Conservation (phyloP, 2,888 invertebrate genomes). For the Aelia acuminata region DNA sequence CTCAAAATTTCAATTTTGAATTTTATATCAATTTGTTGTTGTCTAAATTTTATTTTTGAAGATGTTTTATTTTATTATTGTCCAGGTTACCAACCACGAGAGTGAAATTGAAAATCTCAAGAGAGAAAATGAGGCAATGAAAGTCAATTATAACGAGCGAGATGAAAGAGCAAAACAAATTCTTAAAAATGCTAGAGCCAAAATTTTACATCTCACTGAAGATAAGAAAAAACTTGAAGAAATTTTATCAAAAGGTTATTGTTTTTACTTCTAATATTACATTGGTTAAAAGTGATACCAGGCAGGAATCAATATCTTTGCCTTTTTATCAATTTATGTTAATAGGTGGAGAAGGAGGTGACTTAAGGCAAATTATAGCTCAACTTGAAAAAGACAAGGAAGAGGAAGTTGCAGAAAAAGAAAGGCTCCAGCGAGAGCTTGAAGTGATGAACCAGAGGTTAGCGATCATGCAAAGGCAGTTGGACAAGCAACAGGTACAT, state of each 20-base stretch:
- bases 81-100: constrained; percentile 69
- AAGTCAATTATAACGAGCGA: constrained; percentile 74
- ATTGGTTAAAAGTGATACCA: background rate
- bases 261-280: background rate
- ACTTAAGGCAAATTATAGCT: constrained; percentile 66
- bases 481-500: constrained; percentile 73
- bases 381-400: constrained; percentile 82
- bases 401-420: constrained; percentile 75
- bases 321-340: background rate
- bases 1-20: background rate
- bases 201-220: constrained; percentile 81
- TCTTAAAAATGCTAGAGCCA: constrained; percentile 81
- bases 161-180: constrained; percentile 79
- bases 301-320: background rate
- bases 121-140: constrained; percentile 76
- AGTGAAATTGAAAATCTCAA: constrained; percentile 78
- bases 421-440: constrained; percentile 74
- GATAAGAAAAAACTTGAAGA: constrained; percentile 65
- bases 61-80: constrained; percentile 43
- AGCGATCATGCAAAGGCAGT: constrained; percentile 78
- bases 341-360: constrained; percentile 55
- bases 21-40: background rate
- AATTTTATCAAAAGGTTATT: constrained; percentile 53
- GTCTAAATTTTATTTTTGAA: background rate
- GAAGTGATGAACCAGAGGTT: constrained; percentile 82